Conservation (phyloP, 2,113 vertebrate species). For the Amphilophus citrinellus region DNA sequence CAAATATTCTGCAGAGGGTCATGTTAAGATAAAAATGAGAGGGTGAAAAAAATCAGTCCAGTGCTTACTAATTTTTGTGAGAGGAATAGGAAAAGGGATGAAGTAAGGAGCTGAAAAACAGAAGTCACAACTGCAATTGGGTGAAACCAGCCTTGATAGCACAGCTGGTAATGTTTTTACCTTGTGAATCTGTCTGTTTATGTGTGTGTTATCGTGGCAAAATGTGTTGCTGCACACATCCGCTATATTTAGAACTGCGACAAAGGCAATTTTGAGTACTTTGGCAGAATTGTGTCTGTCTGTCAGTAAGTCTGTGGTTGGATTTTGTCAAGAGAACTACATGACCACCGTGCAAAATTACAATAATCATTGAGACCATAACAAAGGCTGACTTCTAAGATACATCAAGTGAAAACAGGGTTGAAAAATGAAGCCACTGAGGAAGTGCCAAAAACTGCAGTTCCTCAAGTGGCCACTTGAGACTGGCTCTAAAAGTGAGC, state of each 20-base stretch:
- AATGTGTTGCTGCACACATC: slow-evolving; percentile 6
- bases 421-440: neutral
- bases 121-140: neutral
- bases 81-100: slow-evolving; percentile 31
- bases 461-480: neutral
- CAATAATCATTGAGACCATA: slow-evolving; percentile 1
- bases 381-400: neutral
- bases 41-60: slow-evolving; percentile 48
- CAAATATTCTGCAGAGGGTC: slow-evolving; percentile 43
- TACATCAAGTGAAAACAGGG: neutral
- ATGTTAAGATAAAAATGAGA: slow-evolving; percentile 50
- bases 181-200: neutral
- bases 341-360: neutral
- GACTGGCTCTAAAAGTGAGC: neutral
- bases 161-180: neutral
- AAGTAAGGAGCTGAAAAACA: slow-evolving; percentile 31
- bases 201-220: neutral
- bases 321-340: neutral
- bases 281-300: neutral
- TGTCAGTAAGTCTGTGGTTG: neutral
- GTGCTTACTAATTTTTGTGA: slow-evolving; percentile 44
- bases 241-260: neutral
- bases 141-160: neutral
- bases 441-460: neutral
- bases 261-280: neutral